phyloP scores from a whole-genome alignment of 37 sponge, comb jelly and placozoan species.

The Cladorhizidae sp. region DNA sequence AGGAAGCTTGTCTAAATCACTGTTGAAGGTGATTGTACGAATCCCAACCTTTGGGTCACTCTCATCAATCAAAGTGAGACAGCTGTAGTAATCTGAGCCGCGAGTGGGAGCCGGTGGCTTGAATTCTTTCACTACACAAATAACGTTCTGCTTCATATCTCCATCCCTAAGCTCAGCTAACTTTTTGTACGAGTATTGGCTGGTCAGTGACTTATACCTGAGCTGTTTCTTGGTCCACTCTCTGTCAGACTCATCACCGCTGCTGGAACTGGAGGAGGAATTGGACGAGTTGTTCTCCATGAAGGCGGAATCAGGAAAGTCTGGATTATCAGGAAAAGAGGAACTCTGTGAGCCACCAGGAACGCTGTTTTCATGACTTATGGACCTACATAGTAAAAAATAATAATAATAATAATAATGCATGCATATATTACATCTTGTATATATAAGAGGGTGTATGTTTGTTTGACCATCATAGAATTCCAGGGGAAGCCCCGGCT shows the following conservation, averaged over 20 bases:
- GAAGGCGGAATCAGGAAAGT: constrained; percentile 40
- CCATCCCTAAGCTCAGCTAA: constrained; percentile 15
- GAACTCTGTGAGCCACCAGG: neutral
- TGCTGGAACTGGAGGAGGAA: constrained; percentile 4
- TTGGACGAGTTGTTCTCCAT: neutral
- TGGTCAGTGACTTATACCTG: neutral
- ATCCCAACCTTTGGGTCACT: constrained; percentile 15
- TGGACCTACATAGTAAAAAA: neutral
- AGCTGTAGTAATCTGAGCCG: constrained; percentile 32
- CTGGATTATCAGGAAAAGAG: constrained; percentile 15
- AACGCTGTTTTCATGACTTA: neutral
- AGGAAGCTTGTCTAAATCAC: constrained; percentile 18
- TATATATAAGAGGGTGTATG: too few species aligned
- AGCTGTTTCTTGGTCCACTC: neutral
- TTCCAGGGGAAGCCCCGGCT: too few species aligned
- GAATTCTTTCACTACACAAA: constrained; percentile 56
- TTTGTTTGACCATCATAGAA: too few species aligned
- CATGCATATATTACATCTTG: too few species aligned
- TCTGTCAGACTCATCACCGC: neutral
- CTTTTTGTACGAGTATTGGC: constrained; percentile 29
- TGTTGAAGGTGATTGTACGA: constrained; percentile 27
- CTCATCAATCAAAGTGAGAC: constrained; percentile 34
- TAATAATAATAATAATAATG: too few species aligned
- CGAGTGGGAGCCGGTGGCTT: neutral
- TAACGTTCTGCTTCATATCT: constrained; percentile 28